Percentiles rank a stretch among this genome's conserved stretches.
Conservation (phyloP, 2,113 vertebrate genomes). For the Engraulis encrasicolus region DNA sequence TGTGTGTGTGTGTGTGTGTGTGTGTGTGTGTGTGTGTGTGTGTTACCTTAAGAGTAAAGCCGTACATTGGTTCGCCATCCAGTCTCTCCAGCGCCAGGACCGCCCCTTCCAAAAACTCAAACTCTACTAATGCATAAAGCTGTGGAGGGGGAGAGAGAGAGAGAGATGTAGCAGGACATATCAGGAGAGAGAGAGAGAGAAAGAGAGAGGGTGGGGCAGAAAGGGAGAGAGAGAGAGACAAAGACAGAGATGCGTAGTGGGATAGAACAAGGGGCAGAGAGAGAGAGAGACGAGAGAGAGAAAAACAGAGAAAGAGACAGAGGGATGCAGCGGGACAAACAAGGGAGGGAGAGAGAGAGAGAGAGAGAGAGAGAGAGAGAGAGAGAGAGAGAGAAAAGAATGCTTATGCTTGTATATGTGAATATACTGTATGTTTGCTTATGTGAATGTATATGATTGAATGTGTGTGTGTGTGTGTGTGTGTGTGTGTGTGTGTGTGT, state of each 20-base stretch:
- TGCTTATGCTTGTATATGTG: too few relatives aligned
- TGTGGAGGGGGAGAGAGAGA: slow-evolving; percentile 52
- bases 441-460: not conserved
- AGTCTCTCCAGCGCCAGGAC: slow-evolving; percentile 79
- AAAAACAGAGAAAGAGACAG: too few relatives aligned
- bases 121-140: slow-evolving; percentile 82
- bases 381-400: not conserved
- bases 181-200: not conserved
- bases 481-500: not conserved
- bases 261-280: too few relatives aligned
- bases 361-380: slow-evolving; percentile 1
- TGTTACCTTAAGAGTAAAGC: not conserved
- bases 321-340: too few relatives aligned
- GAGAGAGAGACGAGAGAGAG: too few relatives aligned
- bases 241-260: too few relatives aligned
- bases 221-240: not conserved
- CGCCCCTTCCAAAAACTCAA: slow-evolving; percentile 84
- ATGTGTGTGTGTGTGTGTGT: not conserved
- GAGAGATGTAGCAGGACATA: not conserved
- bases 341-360: too few relatives aligned
- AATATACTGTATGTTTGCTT: too few relatives aligned
- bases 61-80: slow-evolving; percentile 51
- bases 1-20: too few relatives aligned
- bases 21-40: too few relatives aligned
- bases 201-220: not conserved